A percentile compares a stretch with the other conserved stretches of the same genome.
phyloP scores from a whole-genome alignment of 2,797 vertebrate genomes.

The Natrix natrix region DNA sequence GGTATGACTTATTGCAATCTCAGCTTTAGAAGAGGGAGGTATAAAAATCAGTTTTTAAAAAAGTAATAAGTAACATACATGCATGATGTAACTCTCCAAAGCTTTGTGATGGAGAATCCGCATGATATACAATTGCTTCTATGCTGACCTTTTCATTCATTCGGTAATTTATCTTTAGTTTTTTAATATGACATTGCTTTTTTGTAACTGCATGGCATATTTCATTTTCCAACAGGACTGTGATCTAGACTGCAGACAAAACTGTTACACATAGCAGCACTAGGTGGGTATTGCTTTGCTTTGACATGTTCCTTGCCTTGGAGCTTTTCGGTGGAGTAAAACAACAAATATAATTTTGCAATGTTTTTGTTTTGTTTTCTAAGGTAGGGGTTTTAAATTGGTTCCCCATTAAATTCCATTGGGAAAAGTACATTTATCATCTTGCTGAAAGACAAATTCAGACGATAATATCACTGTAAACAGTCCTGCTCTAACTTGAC shows the following conservation, averaged over 20 bases:
- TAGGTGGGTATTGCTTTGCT: conserved; percentile 50
- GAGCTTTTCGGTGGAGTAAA: background rate
- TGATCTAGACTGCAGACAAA: conserved; percentile 18
- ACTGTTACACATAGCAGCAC: conserved; percentile 44
- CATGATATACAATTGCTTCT: background rate
- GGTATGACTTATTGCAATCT: background rate
- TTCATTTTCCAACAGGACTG: conserved; percentile 41
- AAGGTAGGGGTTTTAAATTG: background rate
- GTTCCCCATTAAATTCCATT: background rate
- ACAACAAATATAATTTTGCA: background rate
- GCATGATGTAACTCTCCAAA: background rate
- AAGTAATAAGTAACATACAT: background rate
- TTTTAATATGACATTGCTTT: background rate
- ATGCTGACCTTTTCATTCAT: conserved; percentile 22
- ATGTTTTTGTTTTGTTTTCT: background rate
- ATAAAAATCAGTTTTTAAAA: background rate
- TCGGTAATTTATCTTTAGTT: background rate
- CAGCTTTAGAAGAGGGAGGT: background rate
- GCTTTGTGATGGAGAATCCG: background rate
- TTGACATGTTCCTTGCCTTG: conserved; percentile 23
- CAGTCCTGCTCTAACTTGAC: background rate
- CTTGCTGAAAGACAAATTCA: conserved; percentile 39
- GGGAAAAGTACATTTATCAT: background rate
- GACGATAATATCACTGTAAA: background rate
- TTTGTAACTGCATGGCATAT: background rate